phyloP scores from a whole-genome alignment of 2,113 vertebrate species.

The Gymnocephalus cernua region DNA sequence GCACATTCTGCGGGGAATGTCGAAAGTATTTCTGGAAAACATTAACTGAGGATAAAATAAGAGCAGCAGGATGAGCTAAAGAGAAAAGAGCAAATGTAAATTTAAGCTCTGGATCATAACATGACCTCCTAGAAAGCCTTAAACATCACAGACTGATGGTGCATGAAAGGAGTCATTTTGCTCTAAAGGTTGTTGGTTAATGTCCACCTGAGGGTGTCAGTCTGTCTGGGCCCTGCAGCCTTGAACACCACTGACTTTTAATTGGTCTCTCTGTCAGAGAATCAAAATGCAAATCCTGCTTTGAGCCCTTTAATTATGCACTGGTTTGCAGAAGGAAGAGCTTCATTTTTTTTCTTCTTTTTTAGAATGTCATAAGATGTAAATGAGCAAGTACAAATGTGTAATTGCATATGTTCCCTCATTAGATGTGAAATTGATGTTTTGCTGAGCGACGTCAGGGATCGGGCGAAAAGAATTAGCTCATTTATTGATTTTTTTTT shows the following conservation, averaged over 20 bases:
- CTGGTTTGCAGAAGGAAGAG: constrained; percentile 54
- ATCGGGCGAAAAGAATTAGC: neutral
- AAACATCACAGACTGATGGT: constrained; percentile 34
- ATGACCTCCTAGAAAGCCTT: constrained; percentile 16
- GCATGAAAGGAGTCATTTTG: constrained; percentile 44
- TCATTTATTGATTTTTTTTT: constrained; percentile 16
- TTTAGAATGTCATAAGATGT: constrained; percentile 51
- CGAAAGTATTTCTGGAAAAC: constrained; percentile 9
- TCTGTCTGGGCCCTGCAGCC: constrained; percentile 71
- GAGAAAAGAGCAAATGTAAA: constrained; percentile 27
- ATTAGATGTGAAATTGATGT: constrained; percentile 29
- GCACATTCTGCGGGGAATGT: neutral
- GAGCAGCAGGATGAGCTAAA: neutral
- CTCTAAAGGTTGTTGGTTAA: constrained; percentile 50
- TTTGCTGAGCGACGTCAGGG: neutral
- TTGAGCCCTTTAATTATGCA: constrained; percentile 69
- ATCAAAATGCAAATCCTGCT: constrained; percentile 67
- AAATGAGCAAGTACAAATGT: constrained; percentile 45
- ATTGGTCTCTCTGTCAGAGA: constrained; percentile 72
- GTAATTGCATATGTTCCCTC: constrained; percentile 15
- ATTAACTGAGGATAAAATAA: constrained; percentile 10
- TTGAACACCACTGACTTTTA: constrained; percentile 64
- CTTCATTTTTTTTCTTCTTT: constrained; percentile 37
- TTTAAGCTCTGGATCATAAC: constrained; percentile 17
- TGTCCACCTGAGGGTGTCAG: constrained; percentile 64